Percentiles rank a stretch among this genome's conserved stretches.
phyloP scores from a whole-genome alignment of 1,140 invertebrate species.

The Drosophila nannoptera region DNA sequence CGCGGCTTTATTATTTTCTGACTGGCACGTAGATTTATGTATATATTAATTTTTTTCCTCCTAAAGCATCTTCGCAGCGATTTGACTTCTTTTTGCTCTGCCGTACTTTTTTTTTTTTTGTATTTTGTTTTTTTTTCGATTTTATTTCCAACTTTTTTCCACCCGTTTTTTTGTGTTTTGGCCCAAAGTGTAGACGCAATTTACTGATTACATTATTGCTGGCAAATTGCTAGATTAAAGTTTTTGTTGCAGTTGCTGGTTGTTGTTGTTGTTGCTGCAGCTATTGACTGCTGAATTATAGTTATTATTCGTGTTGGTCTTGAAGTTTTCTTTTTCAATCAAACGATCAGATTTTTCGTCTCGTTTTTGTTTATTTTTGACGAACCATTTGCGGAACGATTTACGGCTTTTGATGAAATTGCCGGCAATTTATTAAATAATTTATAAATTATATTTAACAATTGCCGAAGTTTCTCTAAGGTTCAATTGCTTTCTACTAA shows the following conservation, averaged over 20 bases:
- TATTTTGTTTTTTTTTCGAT: constrained; percentile 20
- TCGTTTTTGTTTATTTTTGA: constrained; percentile 2
- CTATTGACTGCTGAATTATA: constrained; percentile 67
- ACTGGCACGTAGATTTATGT: constrained; percentile 75
- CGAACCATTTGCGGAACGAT: constrained; percentile 15
- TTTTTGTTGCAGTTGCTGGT: constrained; percentile 48
- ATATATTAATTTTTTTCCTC: constrained; percentile 61
- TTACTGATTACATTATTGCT: constrained; percentile 75
- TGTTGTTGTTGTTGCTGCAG: constrained; percentile 40
- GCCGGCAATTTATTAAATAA: constrained; percentile 13
- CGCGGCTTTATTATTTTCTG: constrained; percentile 70
- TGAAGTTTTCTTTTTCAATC: constrained; percentile 37
- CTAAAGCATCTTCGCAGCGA: constrained; percentile 55
- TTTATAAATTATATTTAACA: background rate
- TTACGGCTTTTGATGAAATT: constrained; percentile 3
- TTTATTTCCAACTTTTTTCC: background rate
- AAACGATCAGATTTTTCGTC: background rate
- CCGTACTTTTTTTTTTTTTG: constrained; percentile 25
- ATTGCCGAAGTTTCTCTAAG: background rate
- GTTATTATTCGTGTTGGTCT: constrained; percentile 53
- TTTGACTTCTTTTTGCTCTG: constrained; percentile 33
- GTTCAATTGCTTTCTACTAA: background rate
- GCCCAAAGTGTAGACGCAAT: constrained; percentile 67
- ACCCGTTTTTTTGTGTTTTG: constrained; percentile 26
- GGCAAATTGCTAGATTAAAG: constrained; percentile 74